Base-by-base conservation (phyloP, 2,888 invertebrate genomes). In the Mythimna impura region DNA sequence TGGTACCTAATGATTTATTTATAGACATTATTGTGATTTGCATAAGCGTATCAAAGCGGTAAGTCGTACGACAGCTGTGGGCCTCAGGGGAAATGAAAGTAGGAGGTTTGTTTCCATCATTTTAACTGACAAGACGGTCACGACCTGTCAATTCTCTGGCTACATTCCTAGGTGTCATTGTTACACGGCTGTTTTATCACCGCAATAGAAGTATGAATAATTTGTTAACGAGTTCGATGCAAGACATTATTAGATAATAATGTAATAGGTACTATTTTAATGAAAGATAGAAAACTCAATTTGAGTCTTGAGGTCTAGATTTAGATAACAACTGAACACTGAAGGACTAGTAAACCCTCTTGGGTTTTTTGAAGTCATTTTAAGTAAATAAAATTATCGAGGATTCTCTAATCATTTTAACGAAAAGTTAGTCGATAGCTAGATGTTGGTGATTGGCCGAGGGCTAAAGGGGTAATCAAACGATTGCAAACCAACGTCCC, bases 51-150 rank as follows among this genome's bases (percentile, higher is more conserved):
- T 61, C 66, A 72, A 72, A 69, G 40, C 65, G 55, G 64, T 76
- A 57, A 67, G 54, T 74, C 58, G 62, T 61, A 60, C 52, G 73
- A 71, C 78, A 78, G 81, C 63, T 70, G 73, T 17, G 22, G 63
- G 71, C 84, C 86, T 75, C 78, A 68, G 74, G 84, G 83, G 75
- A 89, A 90, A 88, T 85, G 90, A 90, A 90, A 91, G 89, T 87
- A 64, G 68, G 73, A 64, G 80, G 76, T 76, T 70, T 82, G 83
- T 88, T 87, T 86, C 79, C 87, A 87, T 87, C 79, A 86, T 86
- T 83, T 82, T 66, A 64, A 70, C 75, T 82, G 86, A 83, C 80
- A 84, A 70, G 73, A 68, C 73, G 76, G 89, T 89, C 89, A 90
- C 91, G 91, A 89, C 63, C 75, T 75, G 76, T 66, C 85, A 81